phyloP scores from a whole-genome alignment of 2,888 invertebrate genomes.

The Arge pagana region DNA sequence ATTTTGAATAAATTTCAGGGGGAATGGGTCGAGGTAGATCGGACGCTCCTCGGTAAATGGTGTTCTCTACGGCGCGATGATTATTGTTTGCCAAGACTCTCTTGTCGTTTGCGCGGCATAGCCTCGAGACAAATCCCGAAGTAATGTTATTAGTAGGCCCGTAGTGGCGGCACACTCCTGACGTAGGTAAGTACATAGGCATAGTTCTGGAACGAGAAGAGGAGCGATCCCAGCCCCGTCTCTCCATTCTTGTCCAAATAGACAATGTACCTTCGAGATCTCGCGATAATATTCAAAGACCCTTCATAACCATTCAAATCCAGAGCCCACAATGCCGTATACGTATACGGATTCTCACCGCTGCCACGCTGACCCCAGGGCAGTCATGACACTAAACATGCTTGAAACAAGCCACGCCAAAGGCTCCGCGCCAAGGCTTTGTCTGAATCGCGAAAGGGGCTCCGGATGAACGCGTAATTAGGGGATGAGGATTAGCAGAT shows the following conservation, averaged over 20 bases:
- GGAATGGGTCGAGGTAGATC: no score
- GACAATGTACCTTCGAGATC: slow-evolving; percentile 38
- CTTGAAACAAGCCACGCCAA: slow-evolving; percentile 10
- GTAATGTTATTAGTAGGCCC: slow-evolving; percentile 39
- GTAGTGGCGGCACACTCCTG: slow-evolving; percentile 1
- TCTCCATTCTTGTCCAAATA: slow-evolving; percentile 33
- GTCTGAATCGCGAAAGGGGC: slow-evolving; percentile 12
- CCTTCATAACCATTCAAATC: slow-evolving; percentile 36
- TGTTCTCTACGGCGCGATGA: slow-evolving; percentile 12
- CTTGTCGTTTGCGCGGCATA: slow-evolving; percentile 22
- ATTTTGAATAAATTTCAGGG: not conserved
- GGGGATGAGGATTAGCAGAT: slow-evolving; percentile 23
- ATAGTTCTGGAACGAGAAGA: not conserved
- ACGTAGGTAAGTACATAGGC: slow-evolving; percentile 4
- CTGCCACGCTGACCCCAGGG: slow-evolving; percentile 24
- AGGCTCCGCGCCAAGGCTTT: slow-evolving; percentile 1
- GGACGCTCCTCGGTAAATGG: no score
- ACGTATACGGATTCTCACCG: slow-evolving; percentile 1
- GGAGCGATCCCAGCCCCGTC: not conserved
- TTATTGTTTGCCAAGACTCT: slow-evolving; percentile 28
- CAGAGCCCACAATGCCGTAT: slow-evolving; percentile 19
- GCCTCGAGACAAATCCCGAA: slow-evolving; percentile 41
- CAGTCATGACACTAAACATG: slow-evolving; percentile 23
- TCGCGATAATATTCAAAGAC: slow-evolving; percentile 31
- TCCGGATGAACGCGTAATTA: slow-evolving; percentile 21